A percentile compares a stretch with the other conserved stretches of the same genome.
These are phyloP conservation scores for crab-eating macaque (Macaca fascicularis) DNA, from an alignment of 2,113 vertebrate genomes.

Conservation along the genomic window T2T-MFA8v1.1 NC_088381.1:41198501-41199000, in stretches of 20 bases:
- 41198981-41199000: constrained; percentile 27
- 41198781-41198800: constrained; percentile 23
- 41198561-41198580: not conserved
- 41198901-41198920: not conserved
- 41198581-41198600: not conserved
- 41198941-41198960: not conserved
- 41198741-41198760: not conserved
- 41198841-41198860: not conserved
- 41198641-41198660: not conserved
- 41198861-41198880: not conserved
- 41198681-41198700: not conserved
- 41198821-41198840: not conserved
- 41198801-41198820: not conserved
- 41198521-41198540: constrained; percentile 36
- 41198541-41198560: constrained; percentile 15
- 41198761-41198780: constrained; percentile 1
- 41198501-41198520: not conserved
- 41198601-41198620: not conserved
- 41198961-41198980: constrained; percentile 25
- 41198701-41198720: not conserved
- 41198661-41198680: not conserved
- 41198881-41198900: not conserved
- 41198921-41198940: not conserved
- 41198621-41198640: not conserved
- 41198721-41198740: constrained; percentile 5